Evolutionary conservation across 1,140 invertebrate genomes (phyloP).

Genomic region (Wasmannia auropunctata): DNA sequence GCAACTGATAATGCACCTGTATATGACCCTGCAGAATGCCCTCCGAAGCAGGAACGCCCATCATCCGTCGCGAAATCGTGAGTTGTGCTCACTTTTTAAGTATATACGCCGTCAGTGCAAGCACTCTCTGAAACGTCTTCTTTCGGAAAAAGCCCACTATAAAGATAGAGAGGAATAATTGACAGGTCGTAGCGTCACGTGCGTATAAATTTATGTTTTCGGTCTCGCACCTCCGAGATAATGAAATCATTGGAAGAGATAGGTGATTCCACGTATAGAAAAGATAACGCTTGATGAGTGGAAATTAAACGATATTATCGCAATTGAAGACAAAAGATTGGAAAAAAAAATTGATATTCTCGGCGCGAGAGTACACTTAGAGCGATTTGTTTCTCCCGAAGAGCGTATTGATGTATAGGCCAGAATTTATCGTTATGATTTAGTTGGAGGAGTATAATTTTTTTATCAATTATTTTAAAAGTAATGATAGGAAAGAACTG

Average conservation of each 20-base stretch:
- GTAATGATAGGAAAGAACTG: too few relatives aligned
- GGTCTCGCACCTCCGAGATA: background rate
- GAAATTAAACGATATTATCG: background rate
- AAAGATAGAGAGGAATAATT: background rate
- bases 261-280: background rate
- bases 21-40: constrained; percentile 82
- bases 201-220: background rate
- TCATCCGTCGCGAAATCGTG: constrained; percentile 83
- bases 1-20: constrained; percentile 83
- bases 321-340: background rate
- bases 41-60: constrained; percentile 79
- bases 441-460: background rate
- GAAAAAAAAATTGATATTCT: background rate
- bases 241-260: background rate
- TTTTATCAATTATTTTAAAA: too few relatives aligned
- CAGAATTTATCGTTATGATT: background rate
- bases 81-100: constrained; percentile 73
- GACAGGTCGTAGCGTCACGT: background rate
- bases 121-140: background rate
- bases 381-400: background rate
- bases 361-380: background rate
- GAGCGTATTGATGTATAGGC: background rate
- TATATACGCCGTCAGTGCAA: background rate
- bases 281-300: background rate
- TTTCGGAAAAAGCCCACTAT: too few relatives aligned